Evolutionary conservation across 1,140 invertebrate genomes (phyloP).

Genomic region (Drosophila pachea): DNA sequence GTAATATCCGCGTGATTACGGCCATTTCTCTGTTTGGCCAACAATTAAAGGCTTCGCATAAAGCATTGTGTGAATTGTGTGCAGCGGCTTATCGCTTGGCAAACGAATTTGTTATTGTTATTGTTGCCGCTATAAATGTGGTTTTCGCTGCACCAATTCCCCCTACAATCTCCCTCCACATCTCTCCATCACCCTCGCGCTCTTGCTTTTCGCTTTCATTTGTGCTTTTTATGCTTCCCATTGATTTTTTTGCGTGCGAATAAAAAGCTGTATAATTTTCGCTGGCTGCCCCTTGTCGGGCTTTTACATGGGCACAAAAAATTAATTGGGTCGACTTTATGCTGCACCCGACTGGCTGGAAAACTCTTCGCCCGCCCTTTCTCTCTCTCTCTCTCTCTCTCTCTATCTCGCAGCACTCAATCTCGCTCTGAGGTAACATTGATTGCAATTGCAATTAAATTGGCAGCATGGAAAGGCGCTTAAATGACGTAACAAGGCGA

Average conservation of each 20-base stretch:
- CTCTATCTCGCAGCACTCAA: background rate
- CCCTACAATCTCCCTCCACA: no score
- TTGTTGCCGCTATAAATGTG: no score
- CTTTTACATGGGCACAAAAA: conserved; percentile 21
- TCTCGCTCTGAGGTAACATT: conserved; percentile 20
- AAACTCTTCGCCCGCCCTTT: no score
- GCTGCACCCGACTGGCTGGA: conserved; percentile 16
- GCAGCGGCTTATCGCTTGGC: background rate
- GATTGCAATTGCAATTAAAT: conserved; percentile 49
- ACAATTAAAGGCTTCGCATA: background rate
- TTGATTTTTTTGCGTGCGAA: conserved; percentile 34
- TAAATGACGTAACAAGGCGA: conserved; percentile 26
- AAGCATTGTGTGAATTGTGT: background rate
- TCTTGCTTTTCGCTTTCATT: background rate
- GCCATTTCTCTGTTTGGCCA: background rate
- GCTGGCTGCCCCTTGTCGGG: conserved; percentile 11
- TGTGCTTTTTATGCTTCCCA: conserved; percentile 11
- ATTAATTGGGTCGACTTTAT: conserved; percentile 45
- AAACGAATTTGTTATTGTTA: background rate
- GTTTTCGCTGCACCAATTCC: no score
- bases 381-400: no score
- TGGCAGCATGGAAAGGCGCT: conserved; percentile 39
- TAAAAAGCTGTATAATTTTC: conserved; percentile 28
- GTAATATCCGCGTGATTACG: no score
- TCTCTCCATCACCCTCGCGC: no score